Evolutionary conservation across 1,140 invertebrate species (phyloP).

Genomic region (Ectropis grisescens): DNA sequence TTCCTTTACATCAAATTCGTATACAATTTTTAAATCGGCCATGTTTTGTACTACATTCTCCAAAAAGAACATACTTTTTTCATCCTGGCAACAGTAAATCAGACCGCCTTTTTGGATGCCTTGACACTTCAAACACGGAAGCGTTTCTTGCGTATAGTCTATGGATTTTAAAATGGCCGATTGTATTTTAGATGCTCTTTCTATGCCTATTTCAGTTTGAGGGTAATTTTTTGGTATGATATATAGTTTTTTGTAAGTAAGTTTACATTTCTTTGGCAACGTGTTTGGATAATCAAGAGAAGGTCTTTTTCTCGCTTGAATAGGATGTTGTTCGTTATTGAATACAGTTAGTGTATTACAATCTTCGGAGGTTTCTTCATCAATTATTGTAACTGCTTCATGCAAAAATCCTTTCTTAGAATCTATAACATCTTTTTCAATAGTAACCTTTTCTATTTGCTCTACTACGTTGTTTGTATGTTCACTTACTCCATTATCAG

Average conservation of each 20-base stretch:
- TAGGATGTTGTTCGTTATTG: too few species aligned
- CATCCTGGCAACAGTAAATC: constrained; percentile 24
- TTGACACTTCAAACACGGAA: constrained; percentile 25
- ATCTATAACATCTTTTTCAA: too few species aligned
- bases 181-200: constrained; percentile 8
- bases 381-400: too few species aligned
- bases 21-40: constrained; percentile 1
- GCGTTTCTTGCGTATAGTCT: background rate
- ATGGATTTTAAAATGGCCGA: constrained; percentile 9
- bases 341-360: too few species aligned
- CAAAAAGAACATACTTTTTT: constrained; percentile 10
- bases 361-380: too few species aligned
- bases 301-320: too few species aligned
- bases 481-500: too few species aligned
- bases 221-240: constrained; percentile 2
- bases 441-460: too few species aligned
- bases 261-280: constrained; percentile 1
- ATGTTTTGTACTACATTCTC: background rate
- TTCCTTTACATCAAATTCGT: background rate
- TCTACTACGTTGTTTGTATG: too few species aligned
- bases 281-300: too few species aligned
- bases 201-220: constrained; percentile 1
- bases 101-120: constrained; percentile 21
- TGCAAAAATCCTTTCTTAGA: too few species aligned
- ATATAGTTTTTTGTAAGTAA: constrained; percentile 2